Evolutionary conservation across 1,140 invertebrate species (phyloP).

Genomic region (Battus philenor): DNA sequence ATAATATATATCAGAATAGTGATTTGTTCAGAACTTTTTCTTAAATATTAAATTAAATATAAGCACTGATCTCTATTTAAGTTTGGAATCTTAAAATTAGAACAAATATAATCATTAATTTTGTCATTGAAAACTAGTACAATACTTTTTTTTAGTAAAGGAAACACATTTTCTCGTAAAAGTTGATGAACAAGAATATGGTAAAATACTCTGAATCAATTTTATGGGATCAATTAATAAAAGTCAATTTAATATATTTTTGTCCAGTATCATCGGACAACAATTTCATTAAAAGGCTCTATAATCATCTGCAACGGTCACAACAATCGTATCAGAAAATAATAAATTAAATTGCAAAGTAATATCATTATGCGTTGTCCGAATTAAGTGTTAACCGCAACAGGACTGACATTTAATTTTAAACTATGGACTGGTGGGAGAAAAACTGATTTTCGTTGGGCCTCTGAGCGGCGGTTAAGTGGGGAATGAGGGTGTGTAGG

Average conservation of each 20-base stretch:
- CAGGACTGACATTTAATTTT: slow-evolving; percentile 70
- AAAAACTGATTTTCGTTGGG: slow-evolving; percentile 66
- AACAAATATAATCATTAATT: too few species aligned
- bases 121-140: slow-evolving; percentile 11
- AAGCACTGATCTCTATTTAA: too few species aligned
- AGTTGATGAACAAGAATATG: too few species aligned
- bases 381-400: slow-evolving; percentile 68
- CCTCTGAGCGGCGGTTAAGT: slow-evolving; percentile 31
- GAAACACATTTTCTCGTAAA: too few species aligned
- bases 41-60: too few species aligned
- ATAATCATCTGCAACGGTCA: slow-evolving; percentile 55
- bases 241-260: slow-evolving; percentile 25
- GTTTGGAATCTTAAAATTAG: too few species aligned
- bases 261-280: slow-evolving; percentile 41
- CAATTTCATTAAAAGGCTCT: slow-evolving; percentile 66
- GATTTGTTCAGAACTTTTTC: too few species aligned
- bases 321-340: slow-evolving; percentile 58
- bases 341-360: slow-evolving; percentile 67
- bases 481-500: slow-evolving; percentile 40
- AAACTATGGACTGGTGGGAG: slow-evolving; percentile 58
- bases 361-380: slow-evolving; percentile 63
- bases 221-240: slow-evolving; percentile 15
- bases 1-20: too few species aligned
- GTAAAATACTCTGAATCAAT: slow-evolving; percentile 11
- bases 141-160: too few species aligned